Base-by-base conservation (phyloP, 1,140 invertebrate species). In the Stegodyphus dumicola region DNA sequence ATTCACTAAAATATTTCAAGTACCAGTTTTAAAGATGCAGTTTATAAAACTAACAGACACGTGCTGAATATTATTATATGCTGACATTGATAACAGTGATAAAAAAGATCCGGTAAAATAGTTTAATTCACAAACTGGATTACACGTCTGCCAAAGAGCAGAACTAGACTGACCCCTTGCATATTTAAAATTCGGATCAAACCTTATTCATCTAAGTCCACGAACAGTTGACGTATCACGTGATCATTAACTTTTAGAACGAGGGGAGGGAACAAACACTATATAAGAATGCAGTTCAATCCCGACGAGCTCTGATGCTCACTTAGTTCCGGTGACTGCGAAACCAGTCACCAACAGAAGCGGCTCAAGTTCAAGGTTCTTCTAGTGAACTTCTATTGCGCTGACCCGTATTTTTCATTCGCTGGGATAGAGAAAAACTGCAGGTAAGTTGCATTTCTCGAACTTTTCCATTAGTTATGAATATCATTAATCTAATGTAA, bases 361-460 rank as follows among this genome's bases (percentile, higher is more conserved):
- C 54, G 15, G 69, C 69, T 48, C 77, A 78, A 78, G 77, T 78
- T 78, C 77, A 78, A 78, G 77, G 77, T 52, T 60, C 49, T 49
- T 77, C 13, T 9, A 60, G 9, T 60, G 5, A 60, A 60, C 56
- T 33, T 18, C 73, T 7, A 15, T 56, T n/a, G 15, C 48, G 60
- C 66, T 77, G 75, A 77, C 75, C 75, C n/a, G 51, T 77, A 77
- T 56, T 65, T 65, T 51, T 65, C 56, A 77, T 15, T 49, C 48
- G 17, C 56, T 48, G 33, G 60, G 48, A 15, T 56, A 18, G 49
- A n/a, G 18, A 1, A 33, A 33, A 33, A 33, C 33, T 33, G 33
- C 33, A 33, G 33, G 33, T 33, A 33, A 33, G 33, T 33, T 33
- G 33, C 33, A 33, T 33, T 33, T 33, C 33, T 33, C 33, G 33